phyloP scores from a whole-genome alignment of 2,888 invertebrate species.

The Parthenolecanium corni region DNA sequence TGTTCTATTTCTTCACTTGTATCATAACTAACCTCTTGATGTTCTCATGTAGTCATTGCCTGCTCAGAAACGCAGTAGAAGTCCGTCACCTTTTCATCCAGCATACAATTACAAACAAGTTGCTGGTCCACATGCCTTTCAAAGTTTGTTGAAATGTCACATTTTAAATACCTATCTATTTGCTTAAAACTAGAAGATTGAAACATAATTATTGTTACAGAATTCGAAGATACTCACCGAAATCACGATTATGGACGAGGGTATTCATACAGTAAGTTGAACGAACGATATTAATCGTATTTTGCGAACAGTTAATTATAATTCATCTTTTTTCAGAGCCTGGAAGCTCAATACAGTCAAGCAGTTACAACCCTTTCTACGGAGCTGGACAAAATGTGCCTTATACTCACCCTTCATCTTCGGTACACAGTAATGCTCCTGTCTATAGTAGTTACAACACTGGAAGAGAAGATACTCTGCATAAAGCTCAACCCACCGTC shows the following conservation, averaged over 20 bases:
- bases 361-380: slow-evolving; percentile 9
- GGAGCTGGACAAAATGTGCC: not conserved
- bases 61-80: slow-evolving; percentile 13
- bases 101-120: slow-evolving; percentile 11
- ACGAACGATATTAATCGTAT: not conserved
- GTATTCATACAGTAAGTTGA: slow-evolving; percentile 3
- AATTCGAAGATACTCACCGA: slow-evolving; percentile 16
- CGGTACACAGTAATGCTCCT: slow-evolving; percentile 4
- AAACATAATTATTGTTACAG: too few species aligned
- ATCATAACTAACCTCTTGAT: not conserved
- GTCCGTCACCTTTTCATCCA: slow-evolving; percentile 18
- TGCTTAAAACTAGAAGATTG: too few species aligned
- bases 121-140: slow-evolving; percentile 24
- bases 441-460: not conserved
- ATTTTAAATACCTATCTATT: not conserved
- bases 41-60: slow-evolving; percentile 2
- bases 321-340: slow-evolving; percentile 2
- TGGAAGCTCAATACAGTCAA: not conserved
- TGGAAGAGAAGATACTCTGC: not conserved
- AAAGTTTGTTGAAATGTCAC: slow-evolving; percentile 11
- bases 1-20: too few species aligned
- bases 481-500: slow-evolving; percentile 7
- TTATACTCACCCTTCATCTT: slow-evolving; percentile 4
- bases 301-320: not conserved
- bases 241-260: slow-evolving; percentile 5